Percentiles rank a stretch among this genome's conserved stretches.
phyloP scores from a whole-genome alignment of 2,888 invertebrate species.

The Apoda limacodes region DNA sequence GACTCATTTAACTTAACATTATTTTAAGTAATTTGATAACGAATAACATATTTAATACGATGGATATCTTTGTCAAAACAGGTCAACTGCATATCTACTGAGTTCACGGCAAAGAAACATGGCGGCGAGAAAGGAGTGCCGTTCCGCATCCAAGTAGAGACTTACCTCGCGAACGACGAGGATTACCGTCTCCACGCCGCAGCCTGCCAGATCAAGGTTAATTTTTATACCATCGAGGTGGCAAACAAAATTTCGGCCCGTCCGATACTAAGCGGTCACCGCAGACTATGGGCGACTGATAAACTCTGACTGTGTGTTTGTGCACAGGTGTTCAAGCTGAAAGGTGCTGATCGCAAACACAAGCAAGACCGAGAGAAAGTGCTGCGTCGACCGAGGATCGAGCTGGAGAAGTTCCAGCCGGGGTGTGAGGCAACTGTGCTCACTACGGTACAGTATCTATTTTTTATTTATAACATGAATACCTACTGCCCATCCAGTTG shows the following conservation, averaged over 20 bases:
- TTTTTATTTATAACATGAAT: slow-evolving; percentile 24
- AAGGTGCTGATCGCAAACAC: slow-evolving; percentile 96
- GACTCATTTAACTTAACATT: too few relatives aligned
- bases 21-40: too few relatives aligned
- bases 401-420: slow-evolving; percentile 94
- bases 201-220: slow-evolving; percentile 95
- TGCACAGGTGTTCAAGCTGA: slow-evolving; percentile 85
- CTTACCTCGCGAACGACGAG: slow-evolving; percentile 72
- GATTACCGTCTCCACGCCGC: slow-evolving; percentile 86
- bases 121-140: slow-evolving; percentile 99
- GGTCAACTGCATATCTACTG: slow-evolving; percentile 97
- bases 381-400: slow-evolving; percentile 82
- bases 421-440: slow-evolving; percentile 96
- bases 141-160: slow-evolving; percentile 95
- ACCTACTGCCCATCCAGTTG: too few relatives aligned
- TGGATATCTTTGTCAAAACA: too few relatives aligned
- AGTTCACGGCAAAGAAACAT: slow-evolving; percentile 97
- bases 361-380: slow-evolving; percentile 97
- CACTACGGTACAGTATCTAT: slow-evolving; percentile 86
- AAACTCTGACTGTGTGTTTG: slow-evolving; percentile 22
- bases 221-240: slow-evolving; percentile 20
- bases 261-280: not conserved
- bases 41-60: too few relatives aligned
- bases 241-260: too few relatives aligned
- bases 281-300: not conserved